Percentiles rank a stretch among this genome's conserved stretches.
These are phyloP conservation scores for Pseudorasbora parva DNA, from an alignment of 2,113 vertebrate species.

Conservation along the genomic window DNA sequence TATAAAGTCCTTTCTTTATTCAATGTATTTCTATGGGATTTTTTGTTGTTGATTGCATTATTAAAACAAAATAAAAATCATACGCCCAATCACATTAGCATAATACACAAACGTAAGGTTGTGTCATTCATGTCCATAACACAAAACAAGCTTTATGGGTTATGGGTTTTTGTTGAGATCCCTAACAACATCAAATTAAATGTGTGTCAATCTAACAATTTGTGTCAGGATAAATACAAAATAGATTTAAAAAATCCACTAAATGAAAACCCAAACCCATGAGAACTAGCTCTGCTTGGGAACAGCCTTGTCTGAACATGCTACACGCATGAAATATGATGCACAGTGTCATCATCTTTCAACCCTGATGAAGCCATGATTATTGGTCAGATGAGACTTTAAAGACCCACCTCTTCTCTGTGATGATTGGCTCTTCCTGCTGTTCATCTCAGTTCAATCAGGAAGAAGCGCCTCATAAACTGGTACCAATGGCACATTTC, in stretches of 20 bases:
- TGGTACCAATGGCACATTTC: constrained; percentile 20
- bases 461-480: constrained; percentile 1
- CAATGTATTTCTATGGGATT: neutral
- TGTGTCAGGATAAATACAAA: neutral
- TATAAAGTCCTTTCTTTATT: neutral
- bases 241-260: neutral
- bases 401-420: constrained; percentile 31
- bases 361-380: neutral
- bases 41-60: neutral
- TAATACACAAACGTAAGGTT: neutral
- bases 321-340: constrained; percentile 25
- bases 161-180: neutral
- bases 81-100: neutral
- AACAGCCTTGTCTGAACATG: constrained; percentile 18
- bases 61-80: too few species aligned
- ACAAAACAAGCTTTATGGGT: neutral
- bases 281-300: neutral
- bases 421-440: constrained; percentile 21
- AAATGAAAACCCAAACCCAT: neutral
- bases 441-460: constrained; percentile 15
- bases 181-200: neutral
- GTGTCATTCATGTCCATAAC: neutral
- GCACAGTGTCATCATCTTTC: neutral
- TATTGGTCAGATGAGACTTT: constrained; percentile 29
- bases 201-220: neutral